These are phyloP conservation scores for Semnopithecus entellus DNA, from an alignment of 2,113 vertebrate species.

Conservation along the genomic window DNA sequence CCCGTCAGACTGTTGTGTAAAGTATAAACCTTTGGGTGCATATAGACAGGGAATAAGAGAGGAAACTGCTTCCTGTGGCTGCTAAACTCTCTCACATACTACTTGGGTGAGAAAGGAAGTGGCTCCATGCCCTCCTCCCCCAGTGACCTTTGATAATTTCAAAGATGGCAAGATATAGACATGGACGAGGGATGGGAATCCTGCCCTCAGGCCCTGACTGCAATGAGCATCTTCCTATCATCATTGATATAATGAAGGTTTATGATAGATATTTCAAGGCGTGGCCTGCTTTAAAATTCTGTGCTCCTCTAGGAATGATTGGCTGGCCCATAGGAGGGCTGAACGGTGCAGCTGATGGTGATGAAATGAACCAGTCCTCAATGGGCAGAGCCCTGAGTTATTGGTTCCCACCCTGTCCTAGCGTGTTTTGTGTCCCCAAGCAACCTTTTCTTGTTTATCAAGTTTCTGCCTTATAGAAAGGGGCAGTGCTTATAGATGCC, in stretches of 20 bases:
- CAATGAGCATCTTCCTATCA: not conserved
- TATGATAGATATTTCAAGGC: fast-evolving
- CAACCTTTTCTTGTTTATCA: not conserved
- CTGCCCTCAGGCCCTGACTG: not conserved
- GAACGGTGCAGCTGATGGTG: not conserved
- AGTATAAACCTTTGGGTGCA: not conserved
- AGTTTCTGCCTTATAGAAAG: not conserved
- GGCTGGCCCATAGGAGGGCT: not conserved
- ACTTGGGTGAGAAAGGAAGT: not conserved
- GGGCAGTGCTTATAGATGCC: not conserved
- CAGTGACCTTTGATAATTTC: not conserved
- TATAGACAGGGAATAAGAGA: not conserved
- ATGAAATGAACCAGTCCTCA: not conserved
- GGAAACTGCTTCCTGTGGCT: not conserved
- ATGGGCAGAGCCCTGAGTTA: not conserved
- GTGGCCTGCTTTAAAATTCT: not conserved
- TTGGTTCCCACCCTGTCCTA: not conserved
- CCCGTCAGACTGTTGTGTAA: not conserved
- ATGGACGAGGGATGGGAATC: not conserved
- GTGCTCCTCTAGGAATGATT: not conserved
- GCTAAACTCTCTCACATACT: not conserved
- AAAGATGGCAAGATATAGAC: not conserved
- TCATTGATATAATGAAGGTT: not conserved
- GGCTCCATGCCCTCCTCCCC: not conserved
- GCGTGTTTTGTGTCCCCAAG: not conserved